A percentile compares a stretch with the other conserved stretches of the same genome.
Evolutionary conservation across 2,888 invertebrate genomes (phyloP).

Genomic region (Listrodromus nycthemerus): DNA sequence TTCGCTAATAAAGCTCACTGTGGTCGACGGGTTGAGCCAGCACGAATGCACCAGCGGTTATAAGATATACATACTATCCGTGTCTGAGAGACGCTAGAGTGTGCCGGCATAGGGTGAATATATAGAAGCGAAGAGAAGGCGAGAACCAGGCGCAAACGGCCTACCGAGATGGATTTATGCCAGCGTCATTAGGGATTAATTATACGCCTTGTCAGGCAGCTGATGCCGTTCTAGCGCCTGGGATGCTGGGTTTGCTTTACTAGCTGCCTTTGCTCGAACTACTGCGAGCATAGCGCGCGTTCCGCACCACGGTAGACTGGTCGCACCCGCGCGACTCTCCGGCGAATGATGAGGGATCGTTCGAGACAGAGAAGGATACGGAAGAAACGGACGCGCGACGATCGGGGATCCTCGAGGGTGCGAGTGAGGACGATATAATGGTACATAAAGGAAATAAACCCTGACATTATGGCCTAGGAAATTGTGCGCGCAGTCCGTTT

Average conservation of each 20-base stretch:
- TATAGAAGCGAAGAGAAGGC: constrained; percentile 46
- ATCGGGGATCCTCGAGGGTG: not conserved
- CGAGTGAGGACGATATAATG: constrained; percentile 9
- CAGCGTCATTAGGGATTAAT: constrained; percentile 82
- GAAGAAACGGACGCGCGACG: constrained; percentile 4
- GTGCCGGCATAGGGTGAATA: constrained; percentile 35
- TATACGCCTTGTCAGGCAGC: constrained; percentile 82
- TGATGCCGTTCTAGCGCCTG: constrained; percentile 77
- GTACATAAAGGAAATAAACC: constrained; percentile 7
- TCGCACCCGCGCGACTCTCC: constrained; percentile 24
- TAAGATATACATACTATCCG: constrained; percentile 14
- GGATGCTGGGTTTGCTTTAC: constrained; percentile 32
- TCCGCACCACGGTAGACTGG: constrained; percentile 12
- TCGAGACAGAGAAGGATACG: not conserved
- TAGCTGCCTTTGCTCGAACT: constrained; percentile 19
- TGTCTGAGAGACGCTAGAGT: constrained; percentile 40
- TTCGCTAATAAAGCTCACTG: constrained; percentile 76
- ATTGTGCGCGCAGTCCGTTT: constrained; percentile 1
- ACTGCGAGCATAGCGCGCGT: constrained; percentile 1
- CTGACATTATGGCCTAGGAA: constrained; percentile 18
- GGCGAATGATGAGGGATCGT: constrained; percentile 12
- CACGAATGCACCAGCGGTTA: constrained; percentile 21
- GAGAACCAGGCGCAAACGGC: constrained; percentile 71
- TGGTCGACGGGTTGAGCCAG: constrained; percentile 37
- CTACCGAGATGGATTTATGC: constrained; percentile 81